Evolutionary conservation across 2,113 vertebrate species (phyloP).

Genomic region (Chlorodrepanis virens): DNA sequence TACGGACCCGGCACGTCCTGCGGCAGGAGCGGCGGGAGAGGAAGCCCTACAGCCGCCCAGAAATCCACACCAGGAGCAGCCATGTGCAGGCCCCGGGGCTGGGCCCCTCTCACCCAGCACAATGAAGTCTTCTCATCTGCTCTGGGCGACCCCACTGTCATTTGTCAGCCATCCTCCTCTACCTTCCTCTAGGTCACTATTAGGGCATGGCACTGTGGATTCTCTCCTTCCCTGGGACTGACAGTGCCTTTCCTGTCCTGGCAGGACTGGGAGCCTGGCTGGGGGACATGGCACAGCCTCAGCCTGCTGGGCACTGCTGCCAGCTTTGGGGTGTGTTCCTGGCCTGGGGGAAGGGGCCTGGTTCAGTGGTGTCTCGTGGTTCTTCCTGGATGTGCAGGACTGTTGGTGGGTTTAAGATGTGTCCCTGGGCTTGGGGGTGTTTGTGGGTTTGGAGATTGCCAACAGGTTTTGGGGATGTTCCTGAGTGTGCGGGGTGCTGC

Average conservation of each 20-base stretch:
- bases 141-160: background rate
- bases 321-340: background rate
- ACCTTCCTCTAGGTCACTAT: background rate
- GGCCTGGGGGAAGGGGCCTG: background rate
- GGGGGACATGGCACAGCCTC: background rate
- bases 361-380: background rate
- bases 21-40: background rate
- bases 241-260: background rate
- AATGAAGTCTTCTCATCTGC: background rate
- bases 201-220: background rate
- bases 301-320: background rate
- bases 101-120: background rate
- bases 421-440: background rate
- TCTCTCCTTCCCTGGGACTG: background rate
- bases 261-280: background rate
- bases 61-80: accelerated
- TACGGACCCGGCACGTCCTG: background rate
- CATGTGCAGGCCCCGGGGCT: background rate
- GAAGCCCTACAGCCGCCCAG: background rate
- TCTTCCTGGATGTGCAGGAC: background rate
- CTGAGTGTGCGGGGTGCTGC: background rate
- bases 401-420: background rate
- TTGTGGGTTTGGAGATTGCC: background rate
- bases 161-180: background rate
- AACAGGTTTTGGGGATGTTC: background rate